Evolutionary conservation across 2,113 vertebrate genomes (phyloP).

Genomic region (Tachycineta bicolor): DNA sequence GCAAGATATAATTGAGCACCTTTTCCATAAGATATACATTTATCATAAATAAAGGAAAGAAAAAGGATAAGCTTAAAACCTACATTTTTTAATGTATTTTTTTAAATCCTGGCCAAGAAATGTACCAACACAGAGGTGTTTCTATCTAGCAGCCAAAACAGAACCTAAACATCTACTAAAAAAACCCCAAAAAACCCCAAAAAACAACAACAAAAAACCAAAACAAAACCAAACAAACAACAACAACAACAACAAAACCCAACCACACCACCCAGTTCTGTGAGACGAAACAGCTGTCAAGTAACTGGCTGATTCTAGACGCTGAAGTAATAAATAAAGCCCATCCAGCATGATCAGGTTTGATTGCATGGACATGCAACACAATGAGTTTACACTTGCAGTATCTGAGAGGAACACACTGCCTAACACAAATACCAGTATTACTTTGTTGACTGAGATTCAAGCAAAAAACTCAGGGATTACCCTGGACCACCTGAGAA

Average conservation of each 20-base stretch:
- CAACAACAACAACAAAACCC: neutral
- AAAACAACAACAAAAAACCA: neutral
- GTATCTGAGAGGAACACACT: neutral
- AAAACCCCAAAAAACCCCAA: neutral
- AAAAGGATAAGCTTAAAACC: neutral
- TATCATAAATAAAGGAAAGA: neutral
- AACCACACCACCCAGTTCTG: neutral
- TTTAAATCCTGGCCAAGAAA: neutral
- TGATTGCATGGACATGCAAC: neutral
- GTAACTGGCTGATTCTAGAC: neutral
- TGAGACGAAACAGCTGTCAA: neutral
- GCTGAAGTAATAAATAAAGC: neutral
- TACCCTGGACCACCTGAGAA: neutral
- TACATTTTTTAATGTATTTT: neutral
- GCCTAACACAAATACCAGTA: neutral
- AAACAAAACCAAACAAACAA: neutral
- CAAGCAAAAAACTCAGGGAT: neutral
- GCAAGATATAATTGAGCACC: neutral
- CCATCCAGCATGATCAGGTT: neutral
- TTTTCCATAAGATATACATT: rapidly evolving
- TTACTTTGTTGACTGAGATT: neutral
- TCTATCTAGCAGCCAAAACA: neutral
- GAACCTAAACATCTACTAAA: neutral
- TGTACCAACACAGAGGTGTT: neutral
- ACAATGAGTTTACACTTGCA: neutral